These are phyloP conservation scores for Philaethria dido DNA, from an alignment of 2,888 invertebrate genomes.

Conservation along the genomic window DNA sequence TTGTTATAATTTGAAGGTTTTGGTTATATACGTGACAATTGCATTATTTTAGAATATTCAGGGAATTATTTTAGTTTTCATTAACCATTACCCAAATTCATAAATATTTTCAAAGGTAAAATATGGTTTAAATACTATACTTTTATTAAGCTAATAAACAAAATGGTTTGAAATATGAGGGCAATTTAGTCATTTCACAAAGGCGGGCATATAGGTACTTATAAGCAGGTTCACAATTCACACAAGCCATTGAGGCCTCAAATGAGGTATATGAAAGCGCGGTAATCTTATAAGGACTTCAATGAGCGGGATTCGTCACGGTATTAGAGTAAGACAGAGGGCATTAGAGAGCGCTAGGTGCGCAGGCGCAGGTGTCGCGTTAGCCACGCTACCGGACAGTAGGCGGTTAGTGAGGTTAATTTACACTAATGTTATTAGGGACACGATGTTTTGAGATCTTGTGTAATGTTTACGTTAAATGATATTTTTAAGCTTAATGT, in stretches of 20 bases:
- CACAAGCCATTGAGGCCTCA: slow-evolving; percentile 26
- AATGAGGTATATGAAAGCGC: slow-evolving; percentile 49
- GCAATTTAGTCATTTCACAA: background rate
- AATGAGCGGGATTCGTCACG: slow-evolving; percentile 59
- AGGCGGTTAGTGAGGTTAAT: slow-evolving; percentile 46
- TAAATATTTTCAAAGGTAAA: too few species aligned
- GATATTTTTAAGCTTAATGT: too few species aligned
- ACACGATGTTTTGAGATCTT: slow-evolving; percentile 35
- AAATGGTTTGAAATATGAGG: background rate
- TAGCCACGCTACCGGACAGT: slow-evolving; percentile 73
- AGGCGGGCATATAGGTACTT: background rate
- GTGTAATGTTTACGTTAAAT: background rate
- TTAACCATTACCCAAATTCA: too few species aligned
- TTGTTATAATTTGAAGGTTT: too few species aligned
- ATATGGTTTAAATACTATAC: too few species aligned
- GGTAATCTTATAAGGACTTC: slow-evolving; percentile 54
- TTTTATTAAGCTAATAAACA: background rate
- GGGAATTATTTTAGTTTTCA: too few species aligned
- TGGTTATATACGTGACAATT: too few species aligned
- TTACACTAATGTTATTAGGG: slow-evolving; percentile 47
- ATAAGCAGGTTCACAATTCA: slow-evolving; percentile 17
- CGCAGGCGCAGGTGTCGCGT: slow-evolving; percentile 68
- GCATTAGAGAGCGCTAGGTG: slow-evolving; percentile 69
- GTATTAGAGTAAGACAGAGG: slow-evolving; percentile 61
- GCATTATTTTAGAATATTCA: too few species aligned